Evolutionary conservation across 2,797 vertebrate species (phyloP).

Genomic region (Mallotus villosus): DNA sequence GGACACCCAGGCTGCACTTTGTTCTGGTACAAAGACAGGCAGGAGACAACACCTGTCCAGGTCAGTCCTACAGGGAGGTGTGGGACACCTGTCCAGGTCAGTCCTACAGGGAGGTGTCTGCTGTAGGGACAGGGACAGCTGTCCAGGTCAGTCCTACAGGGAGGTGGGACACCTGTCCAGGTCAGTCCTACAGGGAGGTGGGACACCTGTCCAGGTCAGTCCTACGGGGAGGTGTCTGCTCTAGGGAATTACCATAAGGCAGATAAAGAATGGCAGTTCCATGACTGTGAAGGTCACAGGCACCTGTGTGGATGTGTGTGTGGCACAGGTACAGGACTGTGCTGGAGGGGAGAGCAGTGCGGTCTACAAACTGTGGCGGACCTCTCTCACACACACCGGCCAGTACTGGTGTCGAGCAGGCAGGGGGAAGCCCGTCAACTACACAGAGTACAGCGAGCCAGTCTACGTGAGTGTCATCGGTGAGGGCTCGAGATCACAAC

Average conservation of each 20-base stretch:
- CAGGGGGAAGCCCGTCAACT: constrained; percentile 31
- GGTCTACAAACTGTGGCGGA: constrained; percentile 17
- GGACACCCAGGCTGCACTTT: constrained; percentile 6
- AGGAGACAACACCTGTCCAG: constrained; percentile 6
- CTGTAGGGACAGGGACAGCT: too few relatives aligned
- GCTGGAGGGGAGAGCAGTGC: constrained; percentile 9
- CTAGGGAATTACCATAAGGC: too few relatives aligned
- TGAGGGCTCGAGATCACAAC: neutral
- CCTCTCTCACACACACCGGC: constrained; percentile 9
- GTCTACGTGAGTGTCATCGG: constrained; percentile 20
- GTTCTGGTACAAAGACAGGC: constrained; percentile 30
- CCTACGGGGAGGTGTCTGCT: too few relatives aligned
- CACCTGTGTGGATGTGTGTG: neutral
- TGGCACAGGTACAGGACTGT: constrained; percentile 15
- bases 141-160: neutral
- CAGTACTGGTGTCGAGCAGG: constrained; percentile 42
- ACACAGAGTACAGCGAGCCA: constrained; percentile 36
- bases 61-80: neutral
- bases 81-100: too few relatives aligned
- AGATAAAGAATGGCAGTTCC: too few relatives aligned
- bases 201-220: constrained; percentile 5
- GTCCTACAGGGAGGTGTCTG: neutral
- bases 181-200: neutral
- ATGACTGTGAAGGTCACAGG: neutral
- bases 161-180: constrained; percentile 14